Evolutionary conservation across 2,113 vertebrate species (phyloP).

Genomic region (Seriola quinqueradiata): DNA sequence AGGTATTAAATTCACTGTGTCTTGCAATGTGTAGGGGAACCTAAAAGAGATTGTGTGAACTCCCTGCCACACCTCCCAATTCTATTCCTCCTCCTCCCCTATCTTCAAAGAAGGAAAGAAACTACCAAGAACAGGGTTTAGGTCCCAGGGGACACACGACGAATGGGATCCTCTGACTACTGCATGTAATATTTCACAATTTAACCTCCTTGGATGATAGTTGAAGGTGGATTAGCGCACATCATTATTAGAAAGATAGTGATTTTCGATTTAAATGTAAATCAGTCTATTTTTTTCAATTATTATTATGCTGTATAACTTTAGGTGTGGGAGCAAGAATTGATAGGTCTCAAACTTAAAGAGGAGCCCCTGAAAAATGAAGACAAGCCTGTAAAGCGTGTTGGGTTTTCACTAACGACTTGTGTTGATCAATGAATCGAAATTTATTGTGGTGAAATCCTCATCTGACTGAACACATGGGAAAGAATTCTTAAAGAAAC

Average conservation of each 20-base stretch:
- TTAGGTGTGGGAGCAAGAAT: slow-evolving; percentile 49
- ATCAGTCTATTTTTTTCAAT: slow-evolving; percentile 76
- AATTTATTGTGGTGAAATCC: not conserved
- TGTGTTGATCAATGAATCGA: slow-evolving; percentile 17
- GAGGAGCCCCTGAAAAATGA: slow-evolving; percentile 48
- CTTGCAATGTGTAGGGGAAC: slow-evolving; percentile 53
- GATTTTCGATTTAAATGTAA: slow-evolving; percentile 86
- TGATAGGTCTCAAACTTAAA: slow-evolving; percentile 71
- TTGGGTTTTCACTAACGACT: slow-evolving; percentile 26
- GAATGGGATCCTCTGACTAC: slow-evolving; percentile 62
- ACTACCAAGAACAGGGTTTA: slow-evolving; percentile 51
- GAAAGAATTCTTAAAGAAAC: not conserved
- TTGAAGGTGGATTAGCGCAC: slow-evolving; percentile 81
- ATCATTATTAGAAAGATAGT: slow-evolving; percentile 80
- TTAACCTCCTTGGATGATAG: slow-evolving; percentile 79
- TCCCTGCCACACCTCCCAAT: slow-evolving; percentile 60
- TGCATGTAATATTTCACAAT: slow-evolving; percentile 79
- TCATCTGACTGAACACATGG: not conserved
- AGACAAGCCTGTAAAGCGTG: slow-evolving; percentile 44
- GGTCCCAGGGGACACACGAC: slow-evolving; percentile 62
- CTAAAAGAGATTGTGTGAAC: slow-evolving; percentile 60
- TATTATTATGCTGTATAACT: slow-evolving; percentile 75
- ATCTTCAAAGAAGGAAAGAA: slow-evolving; percentile 65
- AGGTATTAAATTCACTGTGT: slow-evolving; percentile 62
- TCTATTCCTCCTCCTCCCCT: slow-evolving; percentile 40